Conservation (phyloP, 2,113 vertebrate species). For the Mohoua ochrocephala region DNA sequence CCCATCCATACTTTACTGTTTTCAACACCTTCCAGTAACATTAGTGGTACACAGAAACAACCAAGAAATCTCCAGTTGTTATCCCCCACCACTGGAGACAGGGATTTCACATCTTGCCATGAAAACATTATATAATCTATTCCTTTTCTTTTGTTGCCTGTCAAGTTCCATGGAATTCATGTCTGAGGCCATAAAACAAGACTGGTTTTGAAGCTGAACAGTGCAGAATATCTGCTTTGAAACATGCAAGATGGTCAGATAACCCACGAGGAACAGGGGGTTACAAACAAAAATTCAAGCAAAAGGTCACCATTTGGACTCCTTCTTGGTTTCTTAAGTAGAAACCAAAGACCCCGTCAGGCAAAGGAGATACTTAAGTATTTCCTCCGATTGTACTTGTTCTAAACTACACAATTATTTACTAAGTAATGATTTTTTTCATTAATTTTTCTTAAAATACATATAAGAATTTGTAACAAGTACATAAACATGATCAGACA, state of each 20-base stretch:
- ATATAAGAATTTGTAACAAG: background rate
- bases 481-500: background rate
- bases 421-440: background rate
- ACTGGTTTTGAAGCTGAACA: background rate
- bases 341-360: background rate
- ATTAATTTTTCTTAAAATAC: background rate
- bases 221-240: background rate
- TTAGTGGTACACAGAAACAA: background rate
- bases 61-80: background rate
- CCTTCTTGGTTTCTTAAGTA: background rate
- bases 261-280: background rate
- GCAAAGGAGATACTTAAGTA: background rate
- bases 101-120: background rate
- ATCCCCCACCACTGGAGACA: background rate
- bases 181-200: background rate
- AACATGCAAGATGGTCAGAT: background rate
- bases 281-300: background rate
- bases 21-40: background rate
- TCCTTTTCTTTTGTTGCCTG: background rate
- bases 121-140: background rate
- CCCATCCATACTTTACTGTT: background rate
- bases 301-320: background rate
- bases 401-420: background rate
- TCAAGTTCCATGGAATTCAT: background rate
- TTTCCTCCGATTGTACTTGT: background rate